Evolutionary conservation across 2,113 vertebrate genomes (phyloP).

Genomic region (Ceuthmochares aereus): DNA sequence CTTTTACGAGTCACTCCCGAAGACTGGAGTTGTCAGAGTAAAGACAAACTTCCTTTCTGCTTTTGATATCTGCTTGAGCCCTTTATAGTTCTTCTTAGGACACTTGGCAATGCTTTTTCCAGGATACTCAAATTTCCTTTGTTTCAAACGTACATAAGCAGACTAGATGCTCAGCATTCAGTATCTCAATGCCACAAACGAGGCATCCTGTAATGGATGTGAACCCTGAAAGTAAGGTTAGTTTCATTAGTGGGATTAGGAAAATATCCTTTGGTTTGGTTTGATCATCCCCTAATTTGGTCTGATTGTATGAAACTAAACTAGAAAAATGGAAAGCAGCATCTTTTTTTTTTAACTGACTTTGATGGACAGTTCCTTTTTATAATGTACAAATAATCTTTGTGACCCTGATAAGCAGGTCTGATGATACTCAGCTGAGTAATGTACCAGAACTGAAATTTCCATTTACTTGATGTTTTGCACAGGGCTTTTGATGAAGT

Average conservation of each 20-base stretch:
- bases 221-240: slow-evolving; percentile 21
- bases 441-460: slow-evolving; percentile 87
- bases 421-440: slow-evolving; percentile 82
- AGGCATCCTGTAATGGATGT: not conserved
- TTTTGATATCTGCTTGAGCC: not conserved
- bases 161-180: not conserved
- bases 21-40: not conserved
- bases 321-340: not conserved
- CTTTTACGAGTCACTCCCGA: not conserved
- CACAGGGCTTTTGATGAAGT: slow-evolving; percentile 82
- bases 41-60: not conserved
- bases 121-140: not conserved
- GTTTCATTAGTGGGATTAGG: slow-evolving; percentile 53
- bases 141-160: not conserved
- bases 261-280: slow-evolving; percentile 17
- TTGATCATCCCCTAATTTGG: slow-evolving; percentile 22
- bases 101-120: not conserved
- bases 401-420: slow-evolving; percentile 83
- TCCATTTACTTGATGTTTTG: slow-evolving; percentile 83
- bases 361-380: slow-evolving; percentile 76
- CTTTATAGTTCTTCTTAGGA: not conserved
- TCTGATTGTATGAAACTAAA: slow-evolving; percentile 28
- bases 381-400: slow-evolving; percentile 84
- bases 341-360: slow-evolving; percentile 17
- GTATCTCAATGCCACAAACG: not conserved